Evolutionary conservation across 2,113 vertebrate genomes (phyloP), one percentile per base, ranked within the genome.

Genomic region (Caranx melampygus): DNA sequence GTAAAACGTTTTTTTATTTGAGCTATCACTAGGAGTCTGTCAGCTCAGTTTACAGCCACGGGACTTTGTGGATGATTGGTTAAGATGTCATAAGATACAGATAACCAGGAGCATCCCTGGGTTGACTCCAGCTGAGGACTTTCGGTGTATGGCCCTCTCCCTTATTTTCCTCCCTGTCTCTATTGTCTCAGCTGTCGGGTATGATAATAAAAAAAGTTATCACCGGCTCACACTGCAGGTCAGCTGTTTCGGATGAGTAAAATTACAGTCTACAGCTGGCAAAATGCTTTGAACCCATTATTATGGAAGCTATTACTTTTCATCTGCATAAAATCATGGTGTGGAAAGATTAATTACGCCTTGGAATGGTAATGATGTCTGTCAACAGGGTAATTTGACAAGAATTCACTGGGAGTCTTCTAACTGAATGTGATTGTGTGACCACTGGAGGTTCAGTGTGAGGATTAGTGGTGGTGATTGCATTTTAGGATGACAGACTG

Each of bases 341-440:
- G 72, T 79, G 78, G 64, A 88, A 88, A 88, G 72, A 85, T 82
- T 83, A 86, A 90, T 89, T 87, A 81, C 65, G 42, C 66, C 64
- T 76, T 68, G 20, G 33, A 87, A 83, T 75, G 79, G 72, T 88
- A 91, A 90, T 89, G 86, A 88, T 74, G 87, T 84, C 87, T 86
- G 82, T 86, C 85, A 90, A 91, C 78, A 88, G 75, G 65, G 81
- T 89, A 59, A 86, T 90, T 91, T 55, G 57, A 70, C 55, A 62
- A 68, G 58, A 83, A 86, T 91, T 86, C 20, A 13, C 72, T 70
- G 81, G 59, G 65, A 83, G 81, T 80, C 75, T 87, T 82, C 63
- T 71, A 85, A 84, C 71, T 62, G 71, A 89, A 80, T 86, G 78
- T 0, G 65, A 88, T 69, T 89, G 78, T 83, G 75, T 57, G 85